A percentile compares a stretch with the other conserved stretches of the same genome.
Evolutionary conservation across 2,797 vertebrate genomes (phyloP).

Genomic region (Rhincodon typus): DNA sequence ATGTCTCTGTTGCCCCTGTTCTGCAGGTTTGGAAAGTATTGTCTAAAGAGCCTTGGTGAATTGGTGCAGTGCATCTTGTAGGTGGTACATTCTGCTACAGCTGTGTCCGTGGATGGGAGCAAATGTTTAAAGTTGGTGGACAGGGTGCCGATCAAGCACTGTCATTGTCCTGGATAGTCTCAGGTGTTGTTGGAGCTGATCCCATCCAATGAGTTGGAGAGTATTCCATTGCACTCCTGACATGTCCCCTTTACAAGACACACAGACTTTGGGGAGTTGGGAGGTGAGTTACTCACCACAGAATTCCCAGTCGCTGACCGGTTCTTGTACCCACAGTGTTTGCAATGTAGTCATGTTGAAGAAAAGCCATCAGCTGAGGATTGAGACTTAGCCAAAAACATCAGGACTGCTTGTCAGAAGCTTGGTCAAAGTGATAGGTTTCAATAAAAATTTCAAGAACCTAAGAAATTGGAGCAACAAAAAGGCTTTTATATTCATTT

Average conservation of each 20-base stretch:
- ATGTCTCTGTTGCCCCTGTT: neutral
- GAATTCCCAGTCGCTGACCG: neutral
- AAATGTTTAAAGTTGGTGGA: neutral
- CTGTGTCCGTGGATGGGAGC: neutral
- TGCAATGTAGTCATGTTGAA: neutral
- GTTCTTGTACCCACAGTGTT: neutral
- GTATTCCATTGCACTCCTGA: no score
- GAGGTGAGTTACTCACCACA: neutral
- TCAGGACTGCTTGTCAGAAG: neutral
- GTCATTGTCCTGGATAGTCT: neutral
- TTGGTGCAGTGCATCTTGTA: neutral
- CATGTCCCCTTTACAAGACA: neutral
- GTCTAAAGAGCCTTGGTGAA: neutral
- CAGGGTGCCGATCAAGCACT: no score
- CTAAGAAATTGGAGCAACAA: no score
- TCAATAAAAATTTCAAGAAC: neutral
- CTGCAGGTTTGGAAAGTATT: neutral
- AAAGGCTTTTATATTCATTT: no score
- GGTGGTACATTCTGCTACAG: neutral
- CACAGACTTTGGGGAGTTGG: no score
- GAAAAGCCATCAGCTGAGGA: neutral
- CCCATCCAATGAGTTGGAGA: no score
- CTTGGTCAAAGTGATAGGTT: neutral
- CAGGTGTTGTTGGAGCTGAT: neutral
- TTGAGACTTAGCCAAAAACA: neutral